Evolutionary conservation across 2,113 vertebrate species (phyloP).

Genomic region (Ptyas mucosa): DNA sequence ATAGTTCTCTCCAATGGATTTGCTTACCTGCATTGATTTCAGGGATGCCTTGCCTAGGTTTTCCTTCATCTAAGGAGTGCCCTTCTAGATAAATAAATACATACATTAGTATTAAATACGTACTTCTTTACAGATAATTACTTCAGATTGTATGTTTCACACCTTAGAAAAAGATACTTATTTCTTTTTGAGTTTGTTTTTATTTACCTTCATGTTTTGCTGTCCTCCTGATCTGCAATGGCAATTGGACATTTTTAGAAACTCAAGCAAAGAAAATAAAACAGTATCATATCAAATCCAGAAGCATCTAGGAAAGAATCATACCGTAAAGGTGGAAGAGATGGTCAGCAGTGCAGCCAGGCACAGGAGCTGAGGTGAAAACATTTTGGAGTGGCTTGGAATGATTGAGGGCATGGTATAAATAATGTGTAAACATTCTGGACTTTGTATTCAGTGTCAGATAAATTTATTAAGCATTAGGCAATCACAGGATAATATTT

Average conservation of each 20-base stretch:
- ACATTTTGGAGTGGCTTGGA: not conserved
- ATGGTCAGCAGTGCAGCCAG: not conserved
- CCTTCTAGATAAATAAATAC: not conserved
- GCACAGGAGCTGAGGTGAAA: not conserved
- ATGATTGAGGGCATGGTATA: not conserved
- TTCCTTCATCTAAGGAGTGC: not conserved
- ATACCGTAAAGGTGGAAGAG: conserved; percentile 2
- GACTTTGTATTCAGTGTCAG: conserved; percentile 7
- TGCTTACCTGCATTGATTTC: conserved; percentile 26
- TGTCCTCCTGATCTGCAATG: conserved; percentile 8
- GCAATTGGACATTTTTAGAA: not conserved
- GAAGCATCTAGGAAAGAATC: not conserved
- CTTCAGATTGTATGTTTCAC: not conserved
- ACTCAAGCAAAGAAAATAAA: not conserved
- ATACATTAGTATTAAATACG: not conserved
- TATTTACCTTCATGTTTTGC: conserved; percentile 9
- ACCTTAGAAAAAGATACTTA: not conserved
- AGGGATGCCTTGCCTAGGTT: conserved; percentile 5
- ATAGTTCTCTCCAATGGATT: not conserved
- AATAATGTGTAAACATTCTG: not conserved
- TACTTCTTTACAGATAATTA: not conserved
- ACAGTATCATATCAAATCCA: not conserved
- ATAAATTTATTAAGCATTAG: not conserved
- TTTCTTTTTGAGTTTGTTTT: not conserved
- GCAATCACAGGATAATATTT: not conserved